These are phyloP conservation scores for Panzeria rudis DNA, from an alignment of 2,888 invertebrate species.

Conservation along the genomic window DNA sequence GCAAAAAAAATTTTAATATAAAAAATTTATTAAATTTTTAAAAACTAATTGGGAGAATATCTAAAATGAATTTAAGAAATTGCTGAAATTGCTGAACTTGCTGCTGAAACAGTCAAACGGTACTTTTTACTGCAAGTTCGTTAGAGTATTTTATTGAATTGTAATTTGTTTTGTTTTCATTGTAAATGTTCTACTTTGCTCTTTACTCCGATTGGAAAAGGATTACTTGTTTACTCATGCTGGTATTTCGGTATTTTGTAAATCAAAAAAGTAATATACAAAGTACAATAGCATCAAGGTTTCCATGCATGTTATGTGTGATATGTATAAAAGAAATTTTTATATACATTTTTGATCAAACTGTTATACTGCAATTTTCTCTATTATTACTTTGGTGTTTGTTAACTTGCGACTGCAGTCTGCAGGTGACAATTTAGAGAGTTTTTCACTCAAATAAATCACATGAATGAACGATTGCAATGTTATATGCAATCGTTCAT, in stretches of 20 bases:
- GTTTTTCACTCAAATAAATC: conserved; percentile 39
- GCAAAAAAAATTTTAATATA: too few species aligned
- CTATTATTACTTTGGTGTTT: conserved; percentile 1
- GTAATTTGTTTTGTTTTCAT: too few species aligned
- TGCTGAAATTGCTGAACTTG: too few species aligned
- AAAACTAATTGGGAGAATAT: too few species aligned
- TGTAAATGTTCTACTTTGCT: too few species aligned
- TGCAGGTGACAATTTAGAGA: conserved; percentile 44
- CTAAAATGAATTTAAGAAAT: too few species aligned
- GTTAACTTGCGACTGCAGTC: conserved; percentile 3
- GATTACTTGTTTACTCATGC: too few species aligned
- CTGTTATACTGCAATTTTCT: conserved; percentile 40
- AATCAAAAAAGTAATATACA: background rate
- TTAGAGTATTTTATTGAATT: too few species aligned
- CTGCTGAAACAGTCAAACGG: too few species aligned
- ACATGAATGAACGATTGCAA: conserved; percentile 11
- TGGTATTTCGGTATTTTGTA: background rate
- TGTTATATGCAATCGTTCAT: background rate
- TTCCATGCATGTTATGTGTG: background rate
- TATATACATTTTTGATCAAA: background rate
- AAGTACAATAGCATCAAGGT: background rate
- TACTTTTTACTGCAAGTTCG: too few species aligned
- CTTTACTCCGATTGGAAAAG: too few species aligned
- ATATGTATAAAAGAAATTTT: background rate
- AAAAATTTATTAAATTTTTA: too few species aligned